A percentile compares a stretch with the other conserved stretches of the same genome.
Evolutionary conservation across 2,888 invertebrate genomes (phyloP).

Genomic region (Catocala sponsa): DNA sequence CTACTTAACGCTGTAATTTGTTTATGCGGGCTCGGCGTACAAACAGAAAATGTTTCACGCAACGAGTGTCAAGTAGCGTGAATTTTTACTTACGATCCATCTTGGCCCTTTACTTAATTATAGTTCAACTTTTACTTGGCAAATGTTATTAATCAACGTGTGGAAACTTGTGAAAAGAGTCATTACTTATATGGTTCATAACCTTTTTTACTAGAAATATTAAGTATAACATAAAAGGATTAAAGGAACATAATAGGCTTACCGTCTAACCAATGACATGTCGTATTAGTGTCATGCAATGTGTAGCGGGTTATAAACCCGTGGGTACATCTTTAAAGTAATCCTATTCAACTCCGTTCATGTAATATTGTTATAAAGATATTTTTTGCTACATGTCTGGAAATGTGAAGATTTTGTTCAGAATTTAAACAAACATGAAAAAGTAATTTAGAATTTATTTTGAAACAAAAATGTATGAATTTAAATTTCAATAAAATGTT

Average conservation of each 20-base stretch:
- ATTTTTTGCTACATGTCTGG: too few relatives aligned
- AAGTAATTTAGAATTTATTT: not conserved
- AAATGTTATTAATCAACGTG: slow-evolving; percentile 20
- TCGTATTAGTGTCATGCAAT: slow-evolving; percentile 32
- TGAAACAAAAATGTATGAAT: slow-evolving; percentile 1
- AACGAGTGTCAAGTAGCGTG: slow-evolving; percentile 60
- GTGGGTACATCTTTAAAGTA: too few relatives aligned
- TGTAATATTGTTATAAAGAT: too few relatives aligned
- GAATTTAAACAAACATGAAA: too few relatives aligned
- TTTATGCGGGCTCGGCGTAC: slow-evolving; percentile 47
- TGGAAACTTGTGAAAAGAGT: not conserved
- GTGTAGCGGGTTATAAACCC: not conserved
- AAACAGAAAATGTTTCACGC: slow-evolving; percentile 60
- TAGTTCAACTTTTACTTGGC: slow-evolving; percentile 48
- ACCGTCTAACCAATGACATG: slow-evolving; percentile 32
- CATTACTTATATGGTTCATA: too few relatives aligned
- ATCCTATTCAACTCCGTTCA: not conserved
- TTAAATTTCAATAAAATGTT: not conserved
- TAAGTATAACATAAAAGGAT: too few relatives aligned
- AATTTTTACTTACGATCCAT: slow-evolving; percentile 48
- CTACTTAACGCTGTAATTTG: slow-evolving; percentile 75
- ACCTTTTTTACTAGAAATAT: too few relatives aligned
- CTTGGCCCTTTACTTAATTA: slow-evolving; percentile 53
- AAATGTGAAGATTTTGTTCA: too few relatives aligned
- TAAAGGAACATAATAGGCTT: slow-evolving; percentile 6